Evolutionary conservation across 2,113 vertebrate species (phyloP).

Genomic region (Platysteira castanea): DNA sequence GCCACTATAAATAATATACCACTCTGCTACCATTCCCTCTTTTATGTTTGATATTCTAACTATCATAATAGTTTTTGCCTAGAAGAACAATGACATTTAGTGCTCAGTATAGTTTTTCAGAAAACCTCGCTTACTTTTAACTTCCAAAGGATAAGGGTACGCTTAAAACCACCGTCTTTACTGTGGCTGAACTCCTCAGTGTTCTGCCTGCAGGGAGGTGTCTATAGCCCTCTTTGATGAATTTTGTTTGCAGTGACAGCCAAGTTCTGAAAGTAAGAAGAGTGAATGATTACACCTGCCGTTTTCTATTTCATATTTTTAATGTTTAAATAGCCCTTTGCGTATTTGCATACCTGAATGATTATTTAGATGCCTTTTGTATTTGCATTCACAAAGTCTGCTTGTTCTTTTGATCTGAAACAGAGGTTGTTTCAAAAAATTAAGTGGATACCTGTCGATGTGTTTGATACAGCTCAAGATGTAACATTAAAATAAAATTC

Average conservation of each 20-base stretch:
- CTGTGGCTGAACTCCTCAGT: not conserved
- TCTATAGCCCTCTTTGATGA: not conserved
- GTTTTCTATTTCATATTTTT: not conserved
- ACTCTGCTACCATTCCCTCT: not conserved
- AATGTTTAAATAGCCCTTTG: not conserved
- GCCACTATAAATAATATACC: not conserved
- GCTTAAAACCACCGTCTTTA: not conserved
- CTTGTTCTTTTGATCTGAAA: not conserved
- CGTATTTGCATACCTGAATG: not conserved
- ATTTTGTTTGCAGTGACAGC: not conserved
- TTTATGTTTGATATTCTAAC: not conserved
- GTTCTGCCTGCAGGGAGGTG: not conserved
- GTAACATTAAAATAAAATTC: not conserved
- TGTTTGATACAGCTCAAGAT: not conserved
- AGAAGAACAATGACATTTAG: not conserved
- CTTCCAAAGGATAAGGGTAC: not conserved
- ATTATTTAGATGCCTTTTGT: not conserved
- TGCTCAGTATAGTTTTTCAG: not conserved
- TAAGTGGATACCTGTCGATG: not conserved
- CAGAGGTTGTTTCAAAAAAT: not conserved
- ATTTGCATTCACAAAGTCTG: not conserved
- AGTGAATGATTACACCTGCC: not conserved
- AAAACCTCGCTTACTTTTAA: not conserved
- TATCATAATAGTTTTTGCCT: not conserved
- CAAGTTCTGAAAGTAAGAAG: not conserved